Evolutionary conservation across 2,888 invertebrate genomes (phyloP).

Genomic region (Coecobrya sp.): DNA sequence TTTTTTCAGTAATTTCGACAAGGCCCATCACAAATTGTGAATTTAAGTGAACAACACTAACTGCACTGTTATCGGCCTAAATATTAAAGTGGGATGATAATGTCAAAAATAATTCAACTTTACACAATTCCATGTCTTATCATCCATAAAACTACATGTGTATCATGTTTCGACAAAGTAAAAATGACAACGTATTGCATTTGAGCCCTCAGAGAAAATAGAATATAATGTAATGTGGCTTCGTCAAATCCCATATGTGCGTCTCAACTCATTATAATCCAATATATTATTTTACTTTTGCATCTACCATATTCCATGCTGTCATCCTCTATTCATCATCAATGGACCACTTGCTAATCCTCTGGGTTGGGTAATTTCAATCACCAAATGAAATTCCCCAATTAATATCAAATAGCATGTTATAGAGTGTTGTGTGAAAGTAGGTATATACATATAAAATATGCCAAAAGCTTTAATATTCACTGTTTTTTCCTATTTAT

Average conservation of each 20-base stretch:
- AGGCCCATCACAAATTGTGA: slow-evolving; percentile 82
- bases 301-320: slow-evolving; percentile 49
- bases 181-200: slow-evolving; percentile 4
- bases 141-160: background rate
- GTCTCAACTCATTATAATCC: slow-evolving; percentile 78
- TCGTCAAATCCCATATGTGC: slow-evolving; percentile 75
- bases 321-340: slow-evolving; percentile 63
- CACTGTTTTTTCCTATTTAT: slow-evolving; percentile 24
- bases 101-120: background rate
- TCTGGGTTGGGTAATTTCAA: slow-evolving; percentile 74
- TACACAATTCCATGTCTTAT: background rate
- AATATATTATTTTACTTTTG: slow-evolving; percentile 73
- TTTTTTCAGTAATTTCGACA: slow-evolving; percentile 79
- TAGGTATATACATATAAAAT: background rate
- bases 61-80: background rate
- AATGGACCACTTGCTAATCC: slow-evolving; percentile 74
- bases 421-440: background rate
- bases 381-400: slow-evolving; percentile 65
- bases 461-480: background rate
- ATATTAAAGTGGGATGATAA: background rate
- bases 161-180: slow-evolving; percentile 20
- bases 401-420: slow-evolving; percentile 58
- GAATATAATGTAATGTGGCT: slow-evolving; percentile 71
- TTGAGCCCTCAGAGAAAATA: slow-evolving; percentile 71
- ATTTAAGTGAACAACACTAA: slow-evolving; percentile 9